Evolutionary conservation across 2,888 invertebrate genomes (phyloP).

Genomic region (Epiblema foenella): DNA sequence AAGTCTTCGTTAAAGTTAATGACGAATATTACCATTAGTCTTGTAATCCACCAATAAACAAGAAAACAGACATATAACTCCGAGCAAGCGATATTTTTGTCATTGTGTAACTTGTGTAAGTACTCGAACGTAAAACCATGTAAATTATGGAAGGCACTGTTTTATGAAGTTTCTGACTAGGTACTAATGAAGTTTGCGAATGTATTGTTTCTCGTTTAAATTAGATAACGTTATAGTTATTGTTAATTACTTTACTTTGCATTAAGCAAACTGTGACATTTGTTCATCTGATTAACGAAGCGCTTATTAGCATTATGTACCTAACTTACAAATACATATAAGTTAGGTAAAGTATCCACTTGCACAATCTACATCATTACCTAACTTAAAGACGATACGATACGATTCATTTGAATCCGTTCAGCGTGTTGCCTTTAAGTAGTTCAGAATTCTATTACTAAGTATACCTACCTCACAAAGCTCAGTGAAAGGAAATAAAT

Average conservation of each 20-base stretch:
- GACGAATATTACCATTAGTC: neutral
- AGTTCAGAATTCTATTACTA: too few relatives aligned
- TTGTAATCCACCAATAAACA: constrained; percentile 11
- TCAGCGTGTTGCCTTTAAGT: too few relatives aligned
- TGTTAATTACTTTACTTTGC: constrained; percentile 8
- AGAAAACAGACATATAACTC: constrained; percentile 8
- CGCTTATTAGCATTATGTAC: neutral
- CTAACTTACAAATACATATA: too few relatives aligned
- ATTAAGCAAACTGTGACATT: constrained; percentile 1
- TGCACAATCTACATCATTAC: neutral
- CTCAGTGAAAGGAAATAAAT: too few relatives aligned
- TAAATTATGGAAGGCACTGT: constrained; percentile 31
- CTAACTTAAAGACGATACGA: neutral
- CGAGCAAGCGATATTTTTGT: constrained; percentile 31
- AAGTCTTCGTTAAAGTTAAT: constrained; percentile 5
- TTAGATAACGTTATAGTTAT: constrained; percentile 24
- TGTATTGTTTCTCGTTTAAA: constrained; percentile 21
- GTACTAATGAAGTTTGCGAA: constrained; percentile 9
- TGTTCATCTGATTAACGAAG: neutral
- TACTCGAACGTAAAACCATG: constrained; percentile 22
- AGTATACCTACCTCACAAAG: too few relatives aligned
- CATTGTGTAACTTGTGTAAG: neutral
- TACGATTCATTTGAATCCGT: too few relatives aligned
- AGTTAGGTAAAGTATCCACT: too few relatives aligned
- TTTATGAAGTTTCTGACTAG: constrained; percentile 28